These are phyloP conservation scores for Steinernema scapterisci DNA, from an alignment of 2,888 invertebrate species.

Conservation along the genomic window DNA sequence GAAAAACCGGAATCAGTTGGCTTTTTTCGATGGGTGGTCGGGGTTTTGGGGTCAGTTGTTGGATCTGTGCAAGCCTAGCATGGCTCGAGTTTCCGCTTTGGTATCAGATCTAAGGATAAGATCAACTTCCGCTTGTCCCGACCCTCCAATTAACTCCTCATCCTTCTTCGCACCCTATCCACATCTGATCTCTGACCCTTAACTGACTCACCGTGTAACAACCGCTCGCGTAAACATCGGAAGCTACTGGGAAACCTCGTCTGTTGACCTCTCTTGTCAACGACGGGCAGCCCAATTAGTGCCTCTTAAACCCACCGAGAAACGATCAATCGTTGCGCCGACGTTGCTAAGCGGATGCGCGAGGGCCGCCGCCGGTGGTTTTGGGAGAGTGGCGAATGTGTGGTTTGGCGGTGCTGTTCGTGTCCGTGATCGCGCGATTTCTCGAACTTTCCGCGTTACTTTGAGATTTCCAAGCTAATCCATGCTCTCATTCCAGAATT, in stretches of 20 bases:
- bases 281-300: neutral
- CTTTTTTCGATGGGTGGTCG: too few relatives aligned
- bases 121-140: too few relatives aligned
- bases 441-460: neutral
- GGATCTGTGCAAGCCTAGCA: too few relatives aligned
- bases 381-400: neutral
- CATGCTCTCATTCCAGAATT: neutral
- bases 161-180: too few relatives aligned
- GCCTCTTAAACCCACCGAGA: neutral
- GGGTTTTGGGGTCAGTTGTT: too few relatives aligned
- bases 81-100: too few relatives aligned
- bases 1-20: too few relatives aligned
- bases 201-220: neutral
- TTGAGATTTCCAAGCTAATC: too few relatives aligned
- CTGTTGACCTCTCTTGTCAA: neutral
- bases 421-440: neutral
- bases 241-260: neutral
- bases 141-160: too few relatives aligned
- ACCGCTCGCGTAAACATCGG: neutral
- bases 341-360: neutral
- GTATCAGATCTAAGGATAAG: too few relatives aligned
- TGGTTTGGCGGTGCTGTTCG: too few relatives aligned
- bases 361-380: neutral
- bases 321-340: neutral
- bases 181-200: too few relatives aligned